Evolutionary conservation across 2,797 vertebrate species (phyloP), one percentile per base, ranked within the genome.

Genomic region (Spinus pinus): DNA sequence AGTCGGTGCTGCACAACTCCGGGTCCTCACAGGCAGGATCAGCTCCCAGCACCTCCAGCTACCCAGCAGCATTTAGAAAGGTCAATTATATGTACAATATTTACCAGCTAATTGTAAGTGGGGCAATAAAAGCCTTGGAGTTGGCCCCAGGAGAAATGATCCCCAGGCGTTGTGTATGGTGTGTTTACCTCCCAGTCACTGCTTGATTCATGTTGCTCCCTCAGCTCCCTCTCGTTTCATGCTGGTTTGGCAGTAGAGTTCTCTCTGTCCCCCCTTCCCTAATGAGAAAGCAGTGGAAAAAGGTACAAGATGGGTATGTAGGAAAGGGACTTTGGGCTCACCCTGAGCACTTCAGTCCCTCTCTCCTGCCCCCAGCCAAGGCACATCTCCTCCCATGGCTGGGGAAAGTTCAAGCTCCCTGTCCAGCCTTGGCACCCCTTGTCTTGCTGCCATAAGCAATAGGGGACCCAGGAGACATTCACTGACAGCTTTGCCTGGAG

Each of bases 341-440:
- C 22, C 6, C 22, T 35, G 46, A 28, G 57, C 37, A 7, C 37
- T 12, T 41, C 61, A 51, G 20, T 46, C 30, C 14, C 12, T 61
- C 3, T 3, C 22, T 7, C 15, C 2, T 4, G 18, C 13, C 64
- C 79, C 53, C 44, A 67, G 66, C 51, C 7, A 3, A 44, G 67
- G 49, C 37, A 64, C 30, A 27, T 81, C 49, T 13, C n/a, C 27
- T 95, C 37, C 49, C 8, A 5, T 24, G 20, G 37, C 46, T 0
- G 22, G 79, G 77, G 37, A 93, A 95, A 84, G 80, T 93, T 94
- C 72, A 49, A 35, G 77, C 82, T 91, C 89, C 54, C 35, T 94
- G 62, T 20, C 37, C 80, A 90, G 70, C 70, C 82, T 90, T 93
- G 80, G 89, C 91, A 90, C 56, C 62, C 50, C 54, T 50, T 62